These are phyloP conservation scores for Ericerus pela DNA, from an alignment of 1,140 invertebrate genomes.

Conservation along the genomic window DNA sequence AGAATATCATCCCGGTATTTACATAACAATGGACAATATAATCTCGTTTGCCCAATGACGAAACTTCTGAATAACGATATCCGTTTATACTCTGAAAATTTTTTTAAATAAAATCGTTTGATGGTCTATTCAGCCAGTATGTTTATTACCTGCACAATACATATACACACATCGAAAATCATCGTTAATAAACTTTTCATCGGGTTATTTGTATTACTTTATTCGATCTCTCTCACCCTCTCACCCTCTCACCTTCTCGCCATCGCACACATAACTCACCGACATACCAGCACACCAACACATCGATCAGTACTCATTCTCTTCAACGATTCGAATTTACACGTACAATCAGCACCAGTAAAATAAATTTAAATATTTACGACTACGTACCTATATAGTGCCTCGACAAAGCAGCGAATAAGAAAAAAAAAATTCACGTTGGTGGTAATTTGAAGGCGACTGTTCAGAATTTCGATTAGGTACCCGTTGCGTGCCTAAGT, in stretches of 20 bases:
- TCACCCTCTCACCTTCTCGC: not conserved
- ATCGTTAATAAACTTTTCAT: slow-evolving; percentile 11
- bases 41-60: not conserved
- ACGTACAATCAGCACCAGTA: not conserved
- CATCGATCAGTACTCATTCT: not conserved
- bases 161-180: too few species aligned
- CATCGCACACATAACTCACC: not conserved
- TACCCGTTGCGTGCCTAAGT: too few species aligned
- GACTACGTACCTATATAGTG: too few species aligned
- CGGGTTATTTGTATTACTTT: slow-evolving; percentile 10
- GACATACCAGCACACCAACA: not conserved
- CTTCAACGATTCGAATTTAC: not conserved
- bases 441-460: too few species aligned
- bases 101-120: slow-evolving; percentile 2
- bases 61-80: not conserved
- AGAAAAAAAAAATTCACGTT: too few species aligned
- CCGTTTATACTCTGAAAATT: not conserved
- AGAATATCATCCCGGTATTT: slow-evolving; percentile 7
- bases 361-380: slow-evolving; percentile 4
- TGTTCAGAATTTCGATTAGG: too few species aligned
- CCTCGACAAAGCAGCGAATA: too few species aligned
- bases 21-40: slow-evolving; percentile 11
- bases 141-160: too few species aligned
- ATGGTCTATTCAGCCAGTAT: not conserved
- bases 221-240: not conserved